A percentile compares a stretch with the other conserved stretches of the same genome.
These are phyloP conservation scores for Lycodopsis pacificus DNA, from an alignment of 2,797 vertebrate genomes.

Conservation along the genomic window DNA sequence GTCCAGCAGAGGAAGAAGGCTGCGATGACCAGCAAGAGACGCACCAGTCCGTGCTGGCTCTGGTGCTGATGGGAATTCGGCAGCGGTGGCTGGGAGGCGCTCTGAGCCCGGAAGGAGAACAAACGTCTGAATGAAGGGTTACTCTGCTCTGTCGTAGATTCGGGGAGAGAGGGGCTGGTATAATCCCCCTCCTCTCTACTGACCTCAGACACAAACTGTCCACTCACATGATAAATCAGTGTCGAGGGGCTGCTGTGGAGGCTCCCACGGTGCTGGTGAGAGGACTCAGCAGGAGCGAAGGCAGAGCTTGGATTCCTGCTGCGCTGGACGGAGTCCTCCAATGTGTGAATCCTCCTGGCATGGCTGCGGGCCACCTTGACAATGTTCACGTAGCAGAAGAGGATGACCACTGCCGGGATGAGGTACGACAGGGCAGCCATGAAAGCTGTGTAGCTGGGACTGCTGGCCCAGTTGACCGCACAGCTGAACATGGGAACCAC, in stretches of 20 bases:
- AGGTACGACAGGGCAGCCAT: slow-evolving; percentile 82
- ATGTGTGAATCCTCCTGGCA: slow-evolving; percentile 83
- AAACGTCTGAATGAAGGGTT: slow-evolving; percentile 53
- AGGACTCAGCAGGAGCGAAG: slow-evolving; percentile 28
- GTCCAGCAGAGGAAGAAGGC: slow-evolving; percentile 90
- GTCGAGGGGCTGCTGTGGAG: slow-evolving; percentile 68
- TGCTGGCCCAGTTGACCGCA: slow-evolving; percentile 82
- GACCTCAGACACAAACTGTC: slow-evolving; percentile 75
- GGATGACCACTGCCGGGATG: slow-evolving; percentile 82
- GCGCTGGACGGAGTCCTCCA: slow-evolving; percentile 84
- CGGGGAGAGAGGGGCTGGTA: slow-evolving; percentile 12
- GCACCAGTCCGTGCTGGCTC: slow-evolving; percentile 80
- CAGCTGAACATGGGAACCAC: slow-evolving; percentile 85
- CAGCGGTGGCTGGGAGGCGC: slow-evolving; percentile 47
- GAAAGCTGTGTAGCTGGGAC: slow-evolving; percentile 83
- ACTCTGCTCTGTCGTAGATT: slow-evolving; percentile 43
- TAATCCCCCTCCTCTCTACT: slow-evolving; percentile 40
- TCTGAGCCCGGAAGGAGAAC: slow-evolving; percentile 74
- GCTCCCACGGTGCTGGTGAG: slow-evolving; percentile 42
- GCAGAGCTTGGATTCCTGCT: slow-evolving; percentile 55
- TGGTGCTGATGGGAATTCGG: slow-evolving; percentile 71
- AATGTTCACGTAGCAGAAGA: slow-evolving; percentile 88
- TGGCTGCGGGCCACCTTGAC: slow-evolving; percentile 85
- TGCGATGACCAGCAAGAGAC: slow-evolving; percentile 84
- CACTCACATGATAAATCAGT: slow-evolving; percentile 82